Conservation (phyloP, 2,113 vertebrate genomes). For the Planiliza haematocheilus region DNA sequence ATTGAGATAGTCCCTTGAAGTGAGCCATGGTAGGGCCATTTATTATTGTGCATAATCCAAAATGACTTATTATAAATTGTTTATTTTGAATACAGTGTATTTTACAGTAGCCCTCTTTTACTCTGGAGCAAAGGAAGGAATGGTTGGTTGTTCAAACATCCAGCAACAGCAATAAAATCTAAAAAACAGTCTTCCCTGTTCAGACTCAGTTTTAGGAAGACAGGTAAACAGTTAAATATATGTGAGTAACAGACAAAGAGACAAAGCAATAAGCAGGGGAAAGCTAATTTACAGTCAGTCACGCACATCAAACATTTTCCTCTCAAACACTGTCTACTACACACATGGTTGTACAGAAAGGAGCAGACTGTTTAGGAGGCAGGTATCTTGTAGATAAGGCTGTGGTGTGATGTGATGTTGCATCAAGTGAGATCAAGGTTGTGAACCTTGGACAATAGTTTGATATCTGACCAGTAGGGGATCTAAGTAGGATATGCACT, state of each 20-base stretch:
- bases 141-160: too few species aligned
- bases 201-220: background rate
- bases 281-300: background rate
- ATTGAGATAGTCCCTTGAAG: too few species aligned
- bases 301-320: background rate
- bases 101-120: too few species aligned
- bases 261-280: too few species aligned
- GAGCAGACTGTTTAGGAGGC: background rate
- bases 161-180: too few species aligned
- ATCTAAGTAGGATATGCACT: background rate
- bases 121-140: too few species aligned
- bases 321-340: slow-evolving; percentile 10
- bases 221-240: background rate
- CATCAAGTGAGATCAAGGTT: background rate
- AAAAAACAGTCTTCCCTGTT: background rate
- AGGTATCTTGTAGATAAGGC: background rate
- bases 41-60: too few species aligned
- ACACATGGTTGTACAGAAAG: too few species aligned
- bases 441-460: background rate
- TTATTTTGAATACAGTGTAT: too few species aligned
- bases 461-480: background rate
- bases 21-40: too few species aligned
- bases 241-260: slow-evolving; percentile 4
- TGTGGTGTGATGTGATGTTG: slow-evolving; percentile 2
- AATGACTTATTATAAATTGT: too few species aligned